Percentiles rank a stretch among this genome's conserved stretches.
phyloP scores from a whole-genome alignment of 2,888 invertebrate genomes.

The Drosophila gaucha region DNA sequence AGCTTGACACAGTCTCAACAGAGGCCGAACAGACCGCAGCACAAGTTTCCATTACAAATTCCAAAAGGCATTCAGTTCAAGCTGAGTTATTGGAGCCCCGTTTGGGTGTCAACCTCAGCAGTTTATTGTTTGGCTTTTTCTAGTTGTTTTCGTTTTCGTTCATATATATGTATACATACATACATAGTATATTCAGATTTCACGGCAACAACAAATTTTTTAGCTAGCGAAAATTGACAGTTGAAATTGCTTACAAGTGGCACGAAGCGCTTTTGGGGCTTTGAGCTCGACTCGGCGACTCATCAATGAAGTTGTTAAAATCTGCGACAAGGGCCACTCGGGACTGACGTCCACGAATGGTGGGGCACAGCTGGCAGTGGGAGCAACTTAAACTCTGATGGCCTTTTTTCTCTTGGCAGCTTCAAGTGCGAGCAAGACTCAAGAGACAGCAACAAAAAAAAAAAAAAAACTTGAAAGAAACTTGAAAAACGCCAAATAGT shows the following conservation, averaged over 20 bases:
- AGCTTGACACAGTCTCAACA: conserved; percentile 31
- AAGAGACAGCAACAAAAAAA: conserved; percentile 25
- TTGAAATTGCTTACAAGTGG: conserved; percentile 72
- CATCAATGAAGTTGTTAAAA: conserved; percentile 75
- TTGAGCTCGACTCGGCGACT: conserved; percentile 13
- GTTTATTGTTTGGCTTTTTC: conserved; percentile 41
- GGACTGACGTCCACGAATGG: conserved; percentile 55
- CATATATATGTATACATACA: conserved; percentile 14
- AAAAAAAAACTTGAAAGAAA: conserved; percentile 37
- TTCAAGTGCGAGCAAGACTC: conserved; percentile 41
- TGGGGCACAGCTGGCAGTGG: conserved; percentile 20
- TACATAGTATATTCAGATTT: conserved; percentile 60
- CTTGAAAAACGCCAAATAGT: conserved; percentile 44
- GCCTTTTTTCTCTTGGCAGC: conserved; percentile 15
- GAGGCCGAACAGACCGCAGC: conserved; percentile 39
- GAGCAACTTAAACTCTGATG: conserved; percentile 23
- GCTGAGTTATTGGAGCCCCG: conserved; percentile 62
- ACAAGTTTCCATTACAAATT: conserved; percentile 71
- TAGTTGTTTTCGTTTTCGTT: conserved; percentile 39
- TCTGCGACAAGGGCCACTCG: conserved; percentile 73
- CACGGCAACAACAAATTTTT: conserved; percentile 39
- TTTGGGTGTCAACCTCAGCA: conserved; percentile 75
- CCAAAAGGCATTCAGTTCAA: conserved; percentile 40
- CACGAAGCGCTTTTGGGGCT: conserved; percentile 36
- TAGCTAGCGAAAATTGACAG: conserved; percentile 67